Percentiles rank a stretch among this genome's conserved stretches.
Evolutionary conservation across 2,888 invertebrate species (phyloP).

Genomic region (Aleiodes leptofemur): DNA sequence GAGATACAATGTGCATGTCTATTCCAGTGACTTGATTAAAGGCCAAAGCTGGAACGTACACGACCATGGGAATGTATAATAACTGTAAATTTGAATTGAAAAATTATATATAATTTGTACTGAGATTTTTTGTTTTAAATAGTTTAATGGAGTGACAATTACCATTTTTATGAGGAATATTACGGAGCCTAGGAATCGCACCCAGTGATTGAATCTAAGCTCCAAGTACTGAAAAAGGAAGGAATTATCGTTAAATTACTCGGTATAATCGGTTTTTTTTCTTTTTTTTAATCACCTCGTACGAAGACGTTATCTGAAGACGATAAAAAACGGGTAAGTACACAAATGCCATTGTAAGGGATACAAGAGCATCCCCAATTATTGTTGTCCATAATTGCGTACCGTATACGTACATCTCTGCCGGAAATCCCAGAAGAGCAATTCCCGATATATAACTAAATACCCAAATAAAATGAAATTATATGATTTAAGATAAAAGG

Average conservation of each 20-base stretch:
- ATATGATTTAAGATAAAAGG: not conserved
- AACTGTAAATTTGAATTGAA: conserved; percentile 70
- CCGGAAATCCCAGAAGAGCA: conserved; percentile 83
- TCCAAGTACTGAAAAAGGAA: conserved; percentile 80
- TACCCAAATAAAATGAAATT: not conserved
- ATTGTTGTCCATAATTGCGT: conserved; percentile 84
- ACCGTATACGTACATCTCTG: conserved; percentile 87
- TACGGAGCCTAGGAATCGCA: conserved; percentile 81
- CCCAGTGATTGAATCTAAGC: conserved; percentile 82
- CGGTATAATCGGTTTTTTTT: not conserved
- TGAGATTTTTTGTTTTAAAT: no score
- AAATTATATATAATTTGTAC: no score
- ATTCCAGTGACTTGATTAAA: conserved; percentile 92
- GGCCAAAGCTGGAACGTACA: conserved; percentile 92
- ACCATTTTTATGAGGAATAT: conserved; percentile 85
- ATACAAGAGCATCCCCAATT: conserved; percentile 81
- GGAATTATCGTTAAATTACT: conserved; percentile 1
- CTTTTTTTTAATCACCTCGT: conserved; percentile 78
- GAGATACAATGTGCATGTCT: conserved; percentile 86
- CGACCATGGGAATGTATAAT: conserved; percentile 88
- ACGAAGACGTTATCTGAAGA: conserved; percentile 84
- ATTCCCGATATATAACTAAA: conserved; percentile 86
- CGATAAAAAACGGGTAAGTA: conserved; percentile 86
- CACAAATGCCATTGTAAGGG: conserved; percentile 81
- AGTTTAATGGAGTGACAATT: not conserved